Conservation (phyloP, 1,140 invertebrate species). For the Zelostemma sp. region DNA sequence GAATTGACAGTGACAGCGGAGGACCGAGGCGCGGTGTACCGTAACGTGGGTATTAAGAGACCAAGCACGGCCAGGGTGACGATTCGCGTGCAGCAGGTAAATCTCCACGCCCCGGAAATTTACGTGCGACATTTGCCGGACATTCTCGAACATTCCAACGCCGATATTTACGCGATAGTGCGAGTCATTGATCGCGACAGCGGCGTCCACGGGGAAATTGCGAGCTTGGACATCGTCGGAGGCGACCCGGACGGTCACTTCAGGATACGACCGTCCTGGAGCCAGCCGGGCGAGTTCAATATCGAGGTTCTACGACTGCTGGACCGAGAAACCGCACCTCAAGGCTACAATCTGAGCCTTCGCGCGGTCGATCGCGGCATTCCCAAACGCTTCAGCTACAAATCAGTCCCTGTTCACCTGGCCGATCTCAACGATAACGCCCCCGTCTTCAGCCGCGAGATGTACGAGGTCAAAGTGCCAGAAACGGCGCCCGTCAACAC, state of each 20-base stretch:
- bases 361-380: slow-evolving; percentile 86
- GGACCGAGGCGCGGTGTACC: slow-evolving; percentile 82
- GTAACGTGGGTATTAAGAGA: slow-evolving; percentile 72
- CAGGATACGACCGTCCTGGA: slow-evolving; percentile 73
- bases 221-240: slow-evolving; percentile 86
- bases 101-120: slow-evolving; percentile 88
- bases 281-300: slow-evolving; percentile 76
- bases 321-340: slow-evolving; percentile 80
- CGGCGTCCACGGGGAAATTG: slow-evolving; percentile 87
- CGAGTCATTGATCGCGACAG: slow-evolving; percentile 85
- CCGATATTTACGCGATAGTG: slow-evolving; percentile 91
- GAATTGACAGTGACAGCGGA: slow-evolving; percentile 84
- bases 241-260: slow-evolving; percentile 92
- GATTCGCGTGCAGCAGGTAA: slow-evolving; percentile 87
- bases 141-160: slow-evolving; percentile 86
- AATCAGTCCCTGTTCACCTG: slow-evolving; percentile 82
- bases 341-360: slow-evolving; percentile 89
- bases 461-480: slow-evolving; percentile 88
- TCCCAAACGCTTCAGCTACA: slow-evolving; percentile 81
- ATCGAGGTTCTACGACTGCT: slow-evolving; percentile 82
- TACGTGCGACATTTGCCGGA: slow-evolving; percentile 82
- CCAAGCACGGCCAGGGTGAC: slow-evolving; percentile 80
- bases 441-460: slow-evolving; percentile 88
- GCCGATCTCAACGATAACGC: slow-evolving; percentile 87
- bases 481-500: slow-evolving; percentile 92